Evolutionary conservation across 2,113 vertebrate species (phyloP).

Genomic region (Chlamydotis undulata): DNA sequence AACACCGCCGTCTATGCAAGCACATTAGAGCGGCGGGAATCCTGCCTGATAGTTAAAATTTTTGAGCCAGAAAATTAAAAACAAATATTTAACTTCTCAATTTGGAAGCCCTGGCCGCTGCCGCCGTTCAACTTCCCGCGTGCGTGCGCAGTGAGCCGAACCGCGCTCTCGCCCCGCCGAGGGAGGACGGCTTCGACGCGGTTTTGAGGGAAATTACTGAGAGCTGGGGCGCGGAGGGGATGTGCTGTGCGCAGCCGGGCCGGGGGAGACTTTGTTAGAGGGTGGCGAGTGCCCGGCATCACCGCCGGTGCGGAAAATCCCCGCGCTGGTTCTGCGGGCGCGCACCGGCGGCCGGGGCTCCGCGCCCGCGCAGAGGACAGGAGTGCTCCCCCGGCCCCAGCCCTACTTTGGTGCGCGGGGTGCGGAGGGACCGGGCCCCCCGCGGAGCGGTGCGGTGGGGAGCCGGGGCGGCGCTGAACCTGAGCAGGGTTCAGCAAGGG

Average conservation of each 20-base stretch:
- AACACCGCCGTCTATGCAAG: conserved; percentile 57
- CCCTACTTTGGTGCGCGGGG: too few species aligned
- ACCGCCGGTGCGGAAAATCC: neutral
- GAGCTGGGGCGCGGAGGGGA: neutral
- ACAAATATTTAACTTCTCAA: conserved; percentile 80
- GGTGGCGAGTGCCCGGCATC: neutral
- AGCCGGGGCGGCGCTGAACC: neutral
- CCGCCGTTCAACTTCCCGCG: conserved; percentile 55
- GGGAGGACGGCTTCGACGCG: neutral
- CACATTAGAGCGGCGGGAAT: conserved; percentile 53
- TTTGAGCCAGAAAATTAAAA: conserved; percentile 83
- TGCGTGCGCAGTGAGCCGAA: conserved; percentile 52
- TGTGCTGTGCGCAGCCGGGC: neutral
- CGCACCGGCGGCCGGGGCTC: neutral
- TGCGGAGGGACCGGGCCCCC: too few species aligned
- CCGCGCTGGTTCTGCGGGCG: neutral
- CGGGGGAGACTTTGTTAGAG: neutral
- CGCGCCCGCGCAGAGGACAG: neutral
- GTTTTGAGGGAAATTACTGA: neutral
- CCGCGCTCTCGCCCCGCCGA: neutral
- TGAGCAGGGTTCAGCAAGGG: neutral
- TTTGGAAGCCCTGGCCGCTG: conserved; percentile 56
- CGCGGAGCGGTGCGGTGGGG: neutral
- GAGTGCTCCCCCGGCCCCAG: too few species aligned
- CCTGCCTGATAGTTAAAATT: conserved; percentile 68